Evolutionary conservation across 1,140 invertebrate genomes (phyloP), one percentile per base, ranked within the genome.

Genomic region (Brachionus calyciflorus): DNA sequence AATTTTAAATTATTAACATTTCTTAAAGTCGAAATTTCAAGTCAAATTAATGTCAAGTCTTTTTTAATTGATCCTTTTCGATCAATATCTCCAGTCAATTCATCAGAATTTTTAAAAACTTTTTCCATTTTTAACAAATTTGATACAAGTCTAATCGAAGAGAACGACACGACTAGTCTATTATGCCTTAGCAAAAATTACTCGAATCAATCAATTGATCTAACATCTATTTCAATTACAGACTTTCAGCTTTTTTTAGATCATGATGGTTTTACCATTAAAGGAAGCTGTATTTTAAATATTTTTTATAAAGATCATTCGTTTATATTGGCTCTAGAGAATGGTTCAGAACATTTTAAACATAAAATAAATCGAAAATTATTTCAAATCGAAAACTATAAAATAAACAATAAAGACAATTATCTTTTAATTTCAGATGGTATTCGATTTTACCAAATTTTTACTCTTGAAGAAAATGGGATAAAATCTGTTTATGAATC

Each of bases 61-160:
- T 65, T 41, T 65, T 17, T 65, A 65, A 44, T 65, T 24, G 37
- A 65, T 12, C 40, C 60, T 4, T 65, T 65, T 44, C 24, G 24
- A 24, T 19, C 19, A 24, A 19, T 65, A 14, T 65, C 44, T 19
- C 2, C 1, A 24, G 5, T 65, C 3, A 44, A 65, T 12, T 24
- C 41, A 30, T 10, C 24, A 24, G 30, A 65, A 10, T 41, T 65
- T 9, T 21, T 44, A 19, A 7, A 6, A 21, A 6, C 41, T 4
- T 65, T 40, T 28, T 9, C 40, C 1, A 21, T 44, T 26, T 65
- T 65, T 65, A 2, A 4, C 17, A 65, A 44, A 24, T 41, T 10
- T 26, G 60, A 65, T n/a, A 6, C n/a, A 0, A 44, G 55, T 60
- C 37, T 60, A 12, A 6, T 60, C 17, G 28, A 60, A 6, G 53